A percentile compares a stretch with the other conserved stretches of the same genome.
Evolutionary conservation across 2,113 vertebrate genomes (phyloP).

Genomic region (Psephotus haematonotus): DNA sequence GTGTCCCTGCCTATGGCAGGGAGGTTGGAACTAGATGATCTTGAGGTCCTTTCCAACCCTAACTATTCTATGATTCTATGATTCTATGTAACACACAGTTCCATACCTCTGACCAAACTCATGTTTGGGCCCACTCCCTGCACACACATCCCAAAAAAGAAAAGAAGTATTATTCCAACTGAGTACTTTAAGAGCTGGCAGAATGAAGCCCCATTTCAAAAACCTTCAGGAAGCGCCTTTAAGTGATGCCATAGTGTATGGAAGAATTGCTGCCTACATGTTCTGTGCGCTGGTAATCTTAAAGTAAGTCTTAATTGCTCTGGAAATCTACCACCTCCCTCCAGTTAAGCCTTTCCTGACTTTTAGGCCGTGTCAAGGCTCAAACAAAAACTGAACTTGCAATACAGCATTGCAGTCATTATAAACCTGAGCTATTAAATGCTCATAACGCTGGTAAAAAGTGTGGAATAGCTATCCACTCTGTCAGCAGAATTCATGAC

Average conservation of each 20-base stretch:
- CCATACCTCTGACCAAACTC: background rate
- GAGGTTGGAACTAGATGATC: too few species aligned
- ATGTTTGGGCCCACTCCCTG: background rate
- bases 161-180: background rate
- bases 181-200: background rate
- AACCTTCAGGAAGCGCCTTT: background rate
- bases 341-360: background rate
- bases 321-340: background rate
- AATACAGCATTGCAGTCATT: background rate
- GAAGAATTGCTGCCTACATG: background rate
- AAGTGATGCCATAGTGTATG: background rate
- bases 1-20: too few species aligned
- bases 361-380: background rate
- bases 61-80: too few species aligned
- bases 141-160: too few species aligned
- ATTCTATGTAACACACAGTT: background rate
- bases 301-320: background rate
- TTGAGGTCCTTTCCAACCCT: too few species aligned
- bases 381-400: background rate
- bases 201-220: background rate
- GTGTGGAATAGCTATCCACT: background rate
- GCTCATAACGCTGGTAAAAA: background rate
- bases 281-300: background rate
- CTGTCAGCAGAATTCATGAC: background rate
- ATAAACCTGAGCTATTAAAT: background rate